Evolutionary conservation across 2,797 vertebrate species (phyloP), one percentile per base, ranked within the genome.

Genomic region (Pseudochirops corinnae): DNA sequence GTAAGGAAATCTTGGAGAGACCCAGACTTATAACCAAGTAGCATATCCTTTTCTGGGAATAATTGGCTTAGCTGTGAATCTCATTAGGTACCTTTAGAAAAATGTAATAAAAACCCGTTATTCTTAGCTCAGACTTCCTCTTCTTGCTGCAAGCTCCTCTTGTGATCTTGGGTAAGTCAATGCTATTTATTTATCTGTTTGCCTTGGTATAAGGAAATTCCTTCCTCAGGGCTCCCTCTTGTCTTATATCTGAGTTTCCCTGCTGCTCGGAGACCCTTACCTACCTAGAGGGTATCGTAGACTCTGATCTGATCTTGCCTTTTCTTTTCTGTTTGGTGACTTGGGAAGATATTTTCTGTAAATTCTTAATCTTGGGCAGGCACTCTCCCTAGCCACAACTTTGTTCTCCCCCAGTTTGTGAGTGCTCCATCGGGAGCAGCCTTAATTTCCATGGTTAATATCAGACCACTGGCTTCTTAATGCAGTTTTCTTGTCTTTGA

Each of bases 141-240:
- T 95, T 95, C 87, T 96, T 94, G 95, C 94, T 93, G 91, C 92
- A 93, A 92, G 90, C 46, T 92, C 92, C 97, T 97, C 96, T 94
- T 96, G 97, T 90, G 93, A n/a, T 95, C 96, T 94, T 93, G 87
- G 58, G 55, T 94, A 95, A 87, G 62, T 97, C 96, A 93, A 95
- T 93, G 82, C 53, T 96, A 55, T 62, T 62, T 28, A 39, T 96
- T 97, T 97, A 74, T 97, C 98, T 97, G 96, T 97, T 97, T 97
- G 97, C 92, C 52, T 91, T 95, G 58, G 91, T 93, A 50, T 96
- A 94, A 97, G 97, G 96, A 97, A 97, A 96, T 97, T 97, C 96
- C 91, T 97, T 97, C 93, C 93, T 96, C 95, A 96, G 92, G 91
- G 13, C 57, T 14, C 55, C 93, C 31, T 94, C 94, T 97, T 96